Evolutionary conservation across 1,140 invertebrate genomes (phyloP).

Genomic region (Stenopsyche tienmushanensis): DNA sequence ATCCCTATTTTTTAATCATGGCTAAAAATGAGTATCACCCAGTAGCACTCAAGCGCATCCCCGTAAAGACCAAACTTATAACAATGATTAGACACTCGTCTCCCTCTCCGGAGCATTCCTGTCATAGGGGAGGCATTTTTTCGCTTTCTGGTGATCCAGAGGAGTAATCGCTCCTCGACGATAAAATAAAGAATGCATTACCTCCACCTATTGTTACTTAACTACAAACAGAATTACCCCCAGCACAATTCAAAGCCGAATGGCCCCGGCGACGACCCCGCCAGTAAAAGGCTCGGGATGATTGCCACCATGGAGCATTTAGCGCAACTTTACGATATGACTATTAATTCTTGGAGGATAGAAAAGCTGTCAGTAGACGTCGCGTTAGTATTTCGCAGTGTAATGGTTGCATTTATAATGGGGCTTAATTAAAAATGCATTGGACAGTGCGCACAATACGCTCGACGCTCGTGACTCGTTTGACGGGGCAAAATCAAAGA

Average conservation of each 20-base stretch:
- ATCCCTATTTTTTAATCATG: no score
- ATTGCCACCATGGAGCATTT: no score
- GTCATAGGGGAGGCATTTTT: background rate
- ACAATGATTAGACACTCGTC: constrained; percentile 28
- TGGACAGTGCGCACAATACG: constrained; percentile 21
- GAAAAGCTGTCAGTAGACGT: no score
- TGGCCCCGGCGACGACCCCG: background rate
- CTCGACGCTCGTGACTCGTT: constrained; percentile 19
- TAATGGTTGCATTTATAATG: constrained; percentile 18
- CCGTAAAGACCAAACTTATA: constrained; percentile 30
- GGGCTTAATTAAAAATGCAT: constrained; percentile 28
- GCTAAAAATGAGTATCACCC: no score
- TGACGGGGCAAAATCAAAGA: constrained; percentile 20
- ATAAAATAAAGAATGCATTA: constrained; percentile 25
- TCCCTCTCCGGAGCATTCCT: background rate
- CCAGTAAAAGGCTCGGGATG: no score
- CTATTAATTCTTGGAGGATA: no score
- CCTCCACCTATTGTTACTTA: background rate
- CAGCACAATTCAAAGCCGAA: background rate
- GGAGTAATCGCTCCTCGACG: constrained; percentile 15
- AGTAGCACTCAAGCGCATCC: constrained; percentile 21
- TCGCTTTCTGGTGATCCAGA: background rate
- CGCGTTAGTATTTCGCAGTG: background rate
- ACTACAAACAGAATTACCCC: background rate
- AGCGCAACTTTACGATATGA: no score